A percentile compares a stretch with the other conserved stretches of the same genome.
Evolutionary conservation across 2,888 invertebrate species (phyloP).

Genomic region (Acanthosepion lycidas): DNA sequence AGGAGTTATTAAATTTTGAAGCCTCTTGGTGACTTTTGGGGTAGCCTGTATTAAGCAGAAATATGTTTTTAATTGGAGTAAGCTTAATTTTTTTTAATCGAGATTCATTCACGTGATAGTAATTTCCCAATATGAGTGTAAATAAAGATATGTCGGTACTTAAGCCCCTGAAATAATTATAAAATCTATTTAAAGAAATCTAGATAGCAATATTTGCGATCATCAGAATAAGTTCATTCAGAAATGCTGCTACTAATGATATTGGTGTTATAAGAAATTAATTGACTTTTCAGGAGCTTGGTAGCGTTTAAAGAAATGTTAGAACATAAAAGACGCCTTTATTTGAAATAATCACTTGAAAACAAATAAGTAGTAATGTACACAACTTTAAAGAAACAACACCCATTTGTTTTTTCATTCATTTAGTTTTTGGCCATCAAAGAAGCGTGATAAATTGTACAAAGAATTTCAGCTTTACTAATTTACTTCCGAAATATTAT

Average conservation of each 20-base stretch:
- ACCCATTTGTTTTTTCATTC: neutral
- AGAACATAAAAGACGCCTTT: neutral
- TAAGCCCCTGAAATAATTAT: neutral
- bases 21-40: too few species aligned
- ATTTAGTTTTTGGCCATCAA: neutral
- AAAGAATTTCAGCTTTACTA: neutral
- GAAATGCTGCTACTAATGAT: neutral
- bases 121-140: neutral
- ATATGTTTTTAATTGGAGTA: too few species aligned
- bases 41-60: too few species aligned
- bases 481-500: neutral
- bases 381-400: neutral
- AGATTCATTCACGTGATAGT: neutral
- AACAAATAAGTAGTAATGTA: neutral
- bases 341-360: neutral
- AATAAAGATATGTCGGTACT: neutral
- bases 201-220: neutral
- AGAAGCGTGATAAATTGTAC: neutral
- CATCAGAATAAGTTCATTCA: neutral
- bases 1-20: too few species aligned
- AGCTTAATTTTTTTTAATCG: neutral
- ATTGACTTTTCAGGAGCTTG: neutral
- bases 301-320: neutral
- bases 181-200: constrained; percentile 8
- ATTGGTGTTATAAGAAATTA: neutral